Conservation (phyloP, 2,888 invertebrate genomes). For the Chrysotoxum bicinctum region DNA sequence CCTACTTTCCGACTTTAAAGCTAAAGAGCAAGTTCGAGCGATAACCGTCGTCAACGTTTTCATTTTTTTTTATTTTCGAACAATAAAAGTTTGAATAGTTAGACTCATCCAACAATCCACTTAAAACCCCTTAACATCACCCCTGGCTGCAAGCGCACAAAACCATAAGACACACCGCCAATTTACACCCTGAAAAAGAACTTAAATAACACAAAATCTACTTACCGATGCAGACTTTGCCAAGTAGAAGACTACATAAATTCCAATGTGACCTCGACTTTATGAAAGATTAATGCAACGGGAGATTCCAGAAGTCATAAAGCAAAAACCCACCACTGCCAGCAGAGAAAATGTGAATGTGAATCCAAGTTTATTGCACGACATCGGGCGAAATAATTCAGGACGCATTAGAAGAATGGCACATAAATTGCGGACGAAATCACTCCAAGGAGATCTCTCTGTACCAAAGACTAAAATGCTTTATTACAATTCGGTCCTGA, state of each 20-base stretch:
- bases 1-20: no score
- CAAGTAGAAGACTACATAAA: conserved; percentile 61
- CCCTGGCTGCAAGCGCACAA: conserved; percentile 22
- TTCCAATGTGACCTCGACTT: conserved; percentile 68
- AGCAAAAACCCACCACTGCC: conserved; percentile 63
- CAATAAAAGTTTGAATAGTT: neutral
- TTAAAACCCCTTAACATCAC: conserved; percentile 3
- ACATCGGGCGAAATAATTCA: conserved; percentile 68
- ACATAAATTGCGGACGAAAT: conserved; percentile 68
- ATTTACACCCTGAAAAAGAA: conserved; percentile 60
- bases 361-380: conserved; percentile 70
- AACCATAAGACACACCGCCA: conserved; percentile 40
- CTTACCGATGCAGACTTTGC: conserved; percentile 27
- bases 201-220: conserved; percentile 58
- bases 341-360: conserved; percentile 12
- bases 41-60: no score
- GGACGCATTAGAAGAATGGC: conserved; percentile 73
- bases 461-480: conserved; percentile 74
- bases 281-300: conserved; percentile 71
- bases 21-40: no score
- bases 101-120: neutral
- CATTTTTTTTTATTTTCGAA: neutral
- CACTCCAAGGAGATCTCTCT: conserved; percentile 68
- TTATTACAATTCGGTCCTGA: conserved; percentile 75
- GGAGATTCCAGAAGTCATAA: conserved; percentile 70